Evolutionary conservation across 1,140 invertebrate species (phyloP), one percentile per base, ranked within the genome.

Genomic region (Solenopsis fugax): DNA sequence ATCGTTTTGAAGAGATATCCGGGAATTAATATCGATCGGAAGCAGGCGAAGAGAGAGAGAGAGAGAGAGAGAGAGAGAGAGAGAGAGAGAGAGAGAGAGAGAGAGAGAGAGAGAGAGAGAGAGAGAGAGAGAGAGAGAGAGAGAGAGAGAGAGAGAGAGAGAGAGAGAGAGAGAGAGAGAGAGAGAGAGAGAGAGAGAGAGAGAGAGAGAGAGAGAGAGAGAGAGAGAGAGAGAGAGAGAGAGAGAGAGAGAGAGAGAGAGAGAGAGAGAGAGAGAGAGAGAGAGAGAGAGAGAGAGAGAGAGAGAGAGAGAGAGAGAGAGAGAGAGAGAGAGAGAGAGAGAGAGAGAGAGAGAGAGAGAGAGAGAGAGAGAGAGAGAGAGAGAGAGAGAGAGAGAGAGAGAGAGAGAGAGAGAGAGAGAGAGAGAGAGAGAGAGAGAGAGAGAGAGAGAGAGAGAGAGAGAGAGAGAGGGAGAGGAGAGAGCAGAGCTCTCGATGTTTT

Each of bases 11-110:
- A 60, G 45, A 54, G 52, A 73, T 82, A 72, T 82, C 41, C 24
- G 9, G 18, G 54, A 82, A 82, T 82, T 82, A 73, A 82, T 82
- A 54, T 60, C 24, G 65, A 72, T 37, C 7, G 41, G 12, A 16
- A 41, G 9, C 4, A 34, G 5, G 7, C 50, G 54, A 24, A 18
- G 16, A 0, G 62, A 6, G 50, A 45, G 16, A 84, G 18, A 34
- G 81, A 67, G 41, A 21, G n/a, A n/a, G n/a, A n/a, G n/a, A n/a
- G n/a, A n/a, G n/a, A n/a, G n/a, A n/a, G n/a, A n/a, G n/a, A n/a
- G n/a, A n/a, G n/a, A n/a, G 12, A 76, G 18, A 34, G 81, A 67
- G 41, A 29, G 29, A 29, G 29, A 29, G 29, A 29, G 29, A 29
- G 29, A 29, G 29, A 29, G 29, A 29, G 29, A 29, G 29, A 18